Base-by-base conservation (phyloP, 2,113 vertebrate genomes). In the Hemibagrus wyckioides region DNA sequence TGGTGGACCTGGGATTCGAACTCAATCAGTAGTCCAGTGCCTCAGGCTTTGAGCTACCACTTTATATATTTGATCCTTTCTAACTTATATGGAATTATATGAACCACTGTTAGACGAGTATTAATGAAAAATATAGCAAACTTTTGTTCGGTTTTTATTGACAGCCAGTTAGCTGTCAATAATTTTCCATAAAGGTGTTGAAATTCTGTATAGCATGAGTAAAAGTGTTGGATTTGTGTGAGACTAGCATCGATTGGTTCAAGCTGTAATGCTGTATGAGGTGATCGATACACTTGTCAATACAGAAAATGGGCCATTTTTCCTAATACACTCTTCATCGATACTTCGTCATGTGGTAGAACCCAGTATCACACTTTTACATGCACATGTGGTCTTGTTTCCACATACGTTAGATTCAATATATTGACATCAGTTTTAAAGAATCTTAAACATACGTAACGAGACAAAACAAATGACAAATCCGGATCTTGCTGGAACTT, bases 221-320 rank as follows among this genome's bases (percentile, higher is more conserved):
- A 28, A 61, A 82, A 2, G 13, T 59, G 79, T 56, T 15, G 8
- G 30, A 56, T 54, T 10, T 21, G 50, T 80, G 30, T 80, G 79
- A 80, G 21, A 57, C 52, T 56, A 41, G 57, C 80, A 82, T 63
- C 61, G 56, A 82, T 82, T 61, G 21, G 56, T 15, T 82, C 57
- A 28, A 41, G 80, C 54, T 82, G 21, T 59, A 63, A n/a, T 41
- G 14, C 57, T 63, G 52, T 57, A 39, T 36, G 52, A 80, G 52
- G 52, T 80, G 52, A 57, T 82, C 57, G 3, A 82, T 44, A 44
- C 36, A 15, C 2, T 5, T 44, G 13, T 44, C 36, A 82, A 44
- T 61, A 82, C 56, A 28, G 56, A n/a, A 82, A 82, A 44, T 41
- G 39, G 80, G 19, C 54, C 56, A 41, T 59, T 81, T 81, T 36